These are phyloP conservation scores for Phataginus tricuspis DNA, from an alignment of 2,797 vertebrate species.

Conservation along the genomic window DNA sequence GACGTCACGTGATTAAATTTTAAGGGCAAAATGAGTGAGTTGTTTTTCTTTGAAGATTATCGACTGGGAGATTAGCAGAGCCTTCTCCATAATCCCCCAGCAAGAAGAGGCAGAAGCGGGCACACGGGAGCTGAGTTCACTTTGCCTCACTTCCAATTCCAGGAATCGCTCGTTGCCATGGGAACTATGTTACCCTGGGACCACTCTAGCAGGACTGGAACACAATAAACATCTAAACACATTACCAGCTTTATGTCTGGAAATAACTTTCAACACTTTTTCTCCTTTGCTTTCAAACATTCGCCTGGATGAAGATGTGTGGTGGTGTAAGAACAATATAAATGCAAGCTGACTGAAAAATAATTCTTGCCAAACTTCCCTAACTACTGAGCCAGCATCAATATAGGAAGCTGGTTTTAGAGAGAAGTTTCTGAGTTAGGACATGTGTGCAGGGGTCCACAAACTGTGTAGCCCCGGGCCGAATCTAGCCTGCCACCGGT, in stretches of 20 bases:
- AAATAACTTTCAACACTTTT: slow-evolving; percentile 30
- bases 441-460: background rate
- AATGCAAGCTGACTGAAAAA: background rate
- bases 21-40: background rate
- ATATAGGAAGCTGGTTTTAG: background rate
- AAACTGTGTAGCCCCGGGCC: background rate
- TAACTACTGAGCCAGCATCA: background rate
- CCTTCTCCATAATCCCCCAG: background rate
- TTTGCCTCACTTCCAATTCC: background rate
- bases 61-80: background rate
- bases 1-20: background rate
- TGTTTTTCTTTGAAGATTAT: background rate
- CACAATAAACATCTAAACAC: background rate
- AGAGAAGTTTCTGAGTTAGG: background rate
- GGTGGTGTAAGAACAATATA: background rate
- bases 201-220: background rate
- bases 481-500: background rate
- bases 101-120: background rate
- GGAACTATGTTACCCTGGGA: background rate
- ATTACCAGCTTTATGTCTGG: background rate
- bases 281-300: slow-evolving; percentile 46
- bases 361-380: background rate
- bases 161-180: background rate
- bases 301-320: background rate
- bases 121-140: background rate